phyloP scores from a whole-genome alignment of 2,113 vertebrate genomes.

The Oryzias woworae region DNA sequence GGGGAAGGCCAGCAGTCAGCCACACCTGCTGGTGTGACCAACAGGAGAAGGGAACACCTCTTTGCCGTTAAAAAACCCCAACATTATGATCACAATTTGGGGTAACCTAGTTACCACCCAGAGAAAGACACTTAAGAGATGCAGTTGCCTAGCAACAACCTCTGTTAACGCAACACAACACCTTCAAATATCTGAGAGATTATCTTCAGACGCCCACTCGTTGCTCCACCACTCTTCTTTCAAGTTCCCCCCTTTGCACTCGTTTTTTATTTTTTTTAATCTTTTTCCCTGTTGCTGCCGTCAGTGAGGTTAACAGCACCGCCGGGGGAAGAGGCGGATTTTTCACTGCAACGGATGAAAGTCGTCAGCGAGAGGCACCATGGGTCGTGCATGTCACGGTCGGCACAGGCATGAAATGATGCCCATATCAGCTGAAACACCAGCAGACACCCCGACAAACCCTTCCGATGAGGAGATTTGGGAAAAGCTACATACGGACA shows the following conservation, averaged over 20 bases:
- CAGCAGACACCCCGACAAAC: neutral
- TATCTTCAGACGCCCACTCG: constrained; percentile 61
- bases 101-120: constrained; percentile 64
- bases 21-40: constrained; percentile 40
- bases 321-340: constrained; percentile 22
- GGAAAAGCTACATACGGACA: constrained; percentile 4
- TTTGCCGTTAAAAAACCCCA: constrained; percentile 40
- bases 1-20: neutral
- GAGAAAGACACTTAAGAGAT: constrained; percentile 56
- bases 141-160: constrained; percentile 70
- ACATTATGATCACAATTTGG: constrained; percentile 35
- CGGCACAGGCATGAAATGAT: constrained; percentile 20
- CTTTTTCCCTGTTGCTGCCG: constrained; percentile 22
- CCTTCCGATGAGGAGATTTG: constrained; percentile 6
- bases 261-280: neutral
- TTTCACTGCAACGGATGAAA: constrained; percentile 25
- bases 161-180: constrained; percentile 52
- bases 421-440: constrained; percentile 11
- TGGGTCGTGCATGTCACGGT: constrained; percentile 14
- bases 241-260: constrained; percentile 30
- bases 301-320: constrained; percentile 38
- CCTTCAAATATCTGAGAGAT: constrained; percentile 62
- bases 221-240: constrained; percentile 55
- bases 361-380: neutral
- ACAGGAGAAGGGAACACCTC: constrained; percentile 31